Base-by-base conservation (phyloP, 1,140 invertebrate species). In the Ceratina japonica region DNA sequence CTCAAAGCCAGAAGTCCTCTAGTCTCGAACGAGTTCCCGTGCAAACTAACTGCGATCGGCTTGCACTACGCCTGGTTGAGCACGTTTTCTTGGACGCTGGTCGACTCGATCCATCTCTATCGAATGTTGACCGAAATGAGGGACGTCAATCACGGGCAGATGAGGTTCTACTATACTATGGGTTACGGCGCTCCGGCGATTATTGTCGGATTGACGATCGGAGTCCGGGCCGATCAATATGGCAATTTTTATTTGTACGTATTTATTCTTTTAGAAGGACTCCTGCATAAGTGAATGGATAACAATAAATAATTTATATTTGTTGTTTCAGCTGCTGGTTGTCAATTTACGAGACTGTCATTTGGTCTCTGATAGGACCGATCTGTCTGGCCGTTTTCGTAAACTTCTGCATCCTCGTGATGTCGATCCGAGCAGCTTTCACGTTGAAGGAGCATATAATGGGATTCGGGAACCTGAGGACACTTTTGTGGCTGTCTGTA, bases 171-270 rank as follows among this genome's bases (percentile, higher is more conserved):
- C 90, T 97, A 98, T 87, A 96, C 97, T n/a, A 94, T 98, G 87
- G 98, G 97, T 10, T 99, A 99, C 89, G 98, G 97, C n/a, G 94
- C 97, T 62, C 98, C 98, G 3, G 98, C 98, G 3, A 95, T 99
- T 51, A 95, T 98, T 63, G 97, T 99, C 7, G 97, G 97, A 56
- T 92, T 99, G 8, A 96, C 98, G 27, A 97, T 98, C 20, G 97
- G 97, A 0, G 97, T 99, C 0, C 94, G 97, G 62, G 97, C 97
- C n/a, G 97, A 98, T 89, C 97, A 98, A 88, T 99, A 99, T 91
- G 98, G 98, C 80, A 98, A 98, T 89, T 96, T 96, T 86, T 95
- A 97, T 79, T 98, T 98, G 97, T 98, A 93, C 96, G 97, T 96
- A 75, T 18, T 69, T 15, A 16, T 24, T 51, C 10, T 56, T 56